These are phyloP conservation scores for Blastomussa wellsi DNA, from an alignment of 92 coral and sea anemone genomes.

Conservation along the genomic window DNA sequence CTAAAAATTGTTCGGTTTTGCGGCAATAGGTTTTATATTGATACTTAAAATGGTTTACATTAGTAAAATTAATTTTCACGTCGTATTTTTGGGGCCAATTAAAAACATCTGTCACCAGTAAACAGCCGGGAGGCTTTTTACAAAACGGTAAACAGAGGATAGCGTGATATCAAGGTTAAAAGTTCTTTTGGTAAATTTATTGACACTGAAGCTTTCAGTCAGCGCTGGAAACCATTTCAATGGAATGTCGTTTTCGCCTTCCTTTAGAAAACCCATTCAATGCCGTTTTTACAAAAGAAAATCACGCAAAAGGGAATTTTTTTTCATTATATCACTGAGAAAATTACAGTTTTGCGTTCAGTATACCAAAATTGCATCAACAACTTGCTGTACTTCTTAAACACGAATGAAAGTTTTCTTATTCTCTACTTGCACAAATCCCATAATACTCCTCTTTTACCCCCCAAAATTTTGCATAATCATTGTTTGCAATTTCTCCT, in stretches of 20 bases:
- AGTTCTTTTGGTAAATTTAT: conserved; percentile 1
- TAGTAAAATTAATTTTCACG: background rate
- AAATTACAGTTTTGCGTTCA: background rate
- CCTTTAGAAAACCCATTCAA: background rate
- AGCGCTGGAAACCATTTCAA: conserved; percentile 24
- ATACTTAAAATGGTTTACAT: conserved; percentile 23
- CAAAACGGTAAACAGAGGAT: conserved; percentile 24
- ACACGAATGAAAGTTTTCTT: background rate
- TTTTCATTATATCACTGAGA: too few relatives aligned
- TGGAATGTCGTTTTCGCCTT: background rate
- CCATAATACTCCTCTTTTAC: too few relatives aligned
- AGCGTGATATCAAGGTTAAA: conserved; percentile 29
- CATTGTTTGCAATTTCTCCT: too few relatives aligned
- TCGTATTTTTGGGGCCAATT: conserved; percentile 7
- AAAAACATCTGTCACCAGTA: conserved; percentile 15
- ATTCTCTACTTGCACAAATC: too few relatives aligned
- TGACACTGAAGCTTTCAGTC: background rate
- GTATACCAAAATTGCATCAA: background rate
- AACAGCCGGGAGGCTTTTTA: conserved; percentile 32
- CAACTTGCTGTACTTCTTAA: background rate
- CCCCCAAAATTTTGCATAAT: too few relatives aligned
- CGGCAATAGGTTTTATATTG: background rate
- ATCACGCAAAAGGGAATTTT: conserved; percentile 3
- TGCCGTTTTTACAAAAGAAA: background rate
- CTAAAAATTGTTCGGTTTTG: background rate